These are phyloP conservation scores for Pelosia muscerda DNA, from an alignment of 2,888 invertebrate species.

Conservation along the genomic window DNA sequence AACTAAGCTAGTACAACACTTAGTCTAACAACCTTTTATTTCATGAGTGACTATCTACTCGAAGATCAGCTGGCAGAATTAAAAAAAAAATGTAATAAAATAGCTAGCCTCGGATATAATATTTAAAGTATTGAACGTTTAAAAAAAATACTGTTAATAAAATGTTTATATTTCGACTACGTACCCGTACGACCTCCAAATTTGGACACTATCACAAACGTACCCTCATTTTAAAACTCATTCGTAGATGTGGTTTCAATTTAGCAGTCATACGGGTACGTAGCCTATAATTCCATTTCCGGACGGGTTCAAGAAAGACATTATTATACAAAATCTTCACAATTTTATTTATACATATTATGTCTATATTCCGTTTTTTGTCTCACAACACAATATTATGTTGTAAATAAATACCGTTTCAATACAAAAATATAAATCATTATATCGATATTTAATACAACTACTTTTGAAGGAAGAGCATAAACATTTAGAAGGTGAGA, in stretches of 20 bases:
- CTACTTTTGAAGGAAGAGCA: constrained; percentile 58
- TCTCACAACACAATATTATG: constrained; percentile 33
- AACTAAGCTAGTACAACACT: constrained; percentile 63
- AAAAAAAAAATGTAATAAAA: background rate
- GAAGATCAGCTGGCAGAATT: constrained; percentile 22
- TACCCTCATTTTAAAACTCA: too few relatives aligned
- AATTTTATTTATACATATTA: constrained; percentile 24
- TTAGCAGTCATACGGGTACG: too few relatives aligned
- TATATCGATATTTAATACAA: constrained; percentile 51
- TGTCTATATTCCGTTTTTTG: constrained; percentile 30
- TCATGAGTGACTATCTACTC: constrained; percentile 35
- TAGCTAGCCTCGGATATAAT: background rate
- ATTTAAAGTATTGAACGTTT: background rate
- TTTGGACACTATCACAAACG: too few relatives aligned
- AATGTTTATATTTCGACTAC: too few relatives aligned
- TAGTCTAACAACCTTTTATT: constrained; percentile 44
- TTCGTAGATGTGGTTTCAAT: too few relatives aligned
- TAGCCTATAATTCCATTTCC: constrained; percentile 16
- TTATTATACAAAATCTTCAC: constrained; percentile 26
- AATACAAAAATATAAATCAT: constrained; percentile 59
- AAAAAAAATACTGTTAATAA: background rate
- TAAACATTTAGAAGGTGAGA: constrained; percentile 56
- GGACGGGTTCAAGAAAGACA: constrained; percentile 46
- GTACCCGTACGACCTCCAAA: too few relatives aligned
- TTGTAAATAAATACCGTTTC: constrained; percentile 46